A percentile compares a stretch with the other conserved stretches of the same genome.
These are phyloP conservation scores for Poeciliopsis presidionis DNA, from an alignment of 2,797 vertebrate genomes.

Conservation along the genomic window DNA sequence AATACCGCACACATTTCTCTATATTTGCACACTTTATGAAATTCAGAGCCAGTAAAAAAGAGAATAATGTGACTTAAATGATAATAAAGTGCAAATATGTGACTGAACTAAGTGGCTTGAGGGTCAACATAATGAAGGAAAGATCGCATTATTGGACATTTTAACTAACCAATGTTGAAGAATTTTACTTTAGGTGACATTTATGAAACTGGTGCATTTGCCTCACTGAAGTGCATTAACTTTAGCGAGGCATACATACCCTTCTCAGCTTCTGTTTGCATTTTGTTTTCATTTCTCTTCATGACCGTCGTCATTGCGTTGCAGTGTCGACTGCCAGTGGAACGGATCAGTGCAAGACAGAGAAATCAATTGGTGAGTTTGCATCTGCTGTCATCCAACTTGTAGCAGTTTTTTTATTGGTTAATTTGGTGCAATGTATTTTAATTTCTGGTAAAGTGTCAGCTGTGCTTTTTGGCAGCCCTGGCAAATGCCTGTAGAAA, in stretches of 20 bases:
- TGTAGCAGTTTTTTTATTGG: not conserved
- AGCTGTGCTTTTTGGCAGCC: conserved; percentile 10
- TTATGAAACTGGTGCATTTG: not conserved
- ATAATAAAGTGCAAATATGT: not conserved
- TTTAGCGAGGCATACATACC: no score
- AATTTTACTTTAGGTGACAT: not conserved
- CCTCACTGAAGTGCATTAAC: not conserved
- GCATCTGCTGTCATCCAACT: conserved; percentile 1
- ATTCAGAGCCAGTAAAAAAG: not conserved
- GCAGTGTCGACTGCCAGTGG: conserved; percentile 85
- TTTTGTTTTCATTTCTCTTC: conserved; percentile 15
- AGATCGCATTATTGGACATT: not conserved
- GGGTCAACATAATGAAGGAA: not conserved
- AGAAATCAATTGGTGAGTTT: conserved; percentile 88
- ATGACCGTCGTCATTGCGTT: not conserved
- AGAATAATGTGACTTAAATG: not conserved
- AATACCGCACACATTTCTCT: not conserved
- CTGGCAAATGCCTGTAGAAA: not conserved
- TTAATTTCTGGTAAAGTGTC: not conserved
- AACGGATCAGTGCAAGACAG: conserved; percentile 84
- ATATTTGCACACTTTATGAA: not conserved
- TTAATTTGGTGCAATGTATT: not conserved
- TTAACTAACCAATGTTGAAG: not conserved
- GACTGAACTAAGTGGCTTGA: not conserved
- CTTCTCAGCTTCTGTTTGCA: not conserved